Conservation (phyloP, 2,797 vertebrate species). For the Enteromius unitaeniatus region DNA sequence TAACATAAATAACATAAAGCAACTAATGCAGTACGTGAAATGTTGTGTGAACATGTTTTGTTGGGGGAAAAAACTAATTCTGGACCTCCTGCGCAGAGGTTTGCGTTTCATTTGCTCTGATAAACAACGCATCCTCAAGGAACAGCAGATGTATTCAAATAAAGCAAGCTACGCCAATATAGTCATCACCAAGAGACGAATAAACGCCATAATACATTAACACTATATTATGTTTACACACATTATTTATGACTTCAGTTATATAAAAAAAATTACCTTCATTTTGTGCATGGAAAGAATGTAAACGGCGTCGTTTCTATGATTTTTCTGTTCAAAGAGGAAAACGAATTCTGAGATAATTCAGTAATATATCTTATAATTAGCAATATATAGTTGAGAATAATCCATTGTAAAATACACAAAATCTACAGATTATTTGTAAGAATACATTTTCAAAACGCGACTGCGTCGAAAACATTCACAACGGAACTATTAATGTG, state of each 20-base stretch:
- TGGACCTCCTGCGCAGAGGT: slow-evolving; percentile 67
- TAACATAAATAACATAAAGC: neutral
- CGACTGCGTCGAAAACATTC: neutral
- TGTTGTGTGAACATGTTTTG: neutral
- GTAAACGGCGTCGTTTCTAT: slow-evolving; percentile 31
- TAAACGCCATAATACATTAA: neutral
- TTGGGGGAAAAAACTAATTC: neutral
- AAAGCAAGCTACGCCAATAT: neutral
- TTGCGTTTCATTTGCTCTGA: slow-evolving; percentile 52
- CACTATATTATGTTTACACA: neutral
- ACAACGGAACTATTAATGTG: slow-evolving; percentile 50
- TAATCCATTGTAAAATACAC: neutral
- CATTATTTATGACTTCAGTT: neutral
- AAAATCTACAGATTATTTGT: neutral
- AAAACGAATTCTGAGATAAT: neutral
- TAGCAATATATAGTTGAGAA: neutral
- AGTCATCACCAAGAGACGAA: neutral
- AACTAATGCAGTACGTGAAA: neutral
- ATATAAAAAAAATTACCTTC: slow-evolving; percentile 14
- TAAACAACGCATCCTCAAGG: slow-evolving; percentile 62
- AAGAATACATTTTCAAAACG: neutral
- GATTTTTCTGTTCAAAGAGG: neutral
- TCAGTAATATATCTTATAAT: neutral
- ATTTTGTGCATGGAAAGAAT: slow-evolving; percentile 5
- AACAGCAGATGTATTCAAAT: neutral